These are phyloP conservation scores for Loripinus fragilis DNA, from an alignment of 2,888 invertebrate species.

Conservation along the genomic window DNA sequence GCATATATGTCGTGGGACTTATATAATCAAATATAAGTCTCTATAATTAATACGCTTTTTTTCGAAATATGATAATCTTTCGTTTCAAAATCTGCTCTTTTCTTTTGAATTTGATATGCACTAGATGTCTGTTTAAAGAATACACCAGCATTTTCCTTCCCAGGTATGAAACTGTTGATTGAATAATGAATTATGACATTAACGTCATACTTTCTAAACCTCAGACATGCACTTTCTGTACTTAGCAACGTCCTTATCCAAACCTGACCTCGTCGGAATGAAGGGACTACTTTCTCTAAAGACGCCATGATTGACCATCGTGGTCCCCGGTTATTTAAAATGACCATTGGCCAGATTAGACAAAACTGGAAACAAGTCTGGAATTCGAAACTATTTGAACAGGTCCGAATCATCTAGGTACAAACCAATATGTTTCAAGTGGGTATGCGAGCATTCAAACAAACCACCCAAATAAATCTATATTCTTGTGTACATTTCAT, in stretches of 20 bases:
- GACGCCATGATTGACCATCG: too few species aligned
- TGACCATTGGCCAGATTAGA: too few species aligned
- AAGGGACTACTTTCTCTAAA: background rate
- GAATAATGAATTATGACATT: background rate
- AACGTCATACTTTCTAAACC: background rate
- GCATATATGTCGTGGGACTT: too few species aligned
- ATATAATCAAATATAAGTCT: too few species aligned
- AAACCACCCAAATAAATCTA: constrained; percentile 18
- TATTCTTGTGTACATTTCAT: constrained; percentile 8
- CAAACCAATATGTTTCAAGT: constrained; percentile 8
- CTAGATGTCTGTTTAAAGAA: too few species aligned
- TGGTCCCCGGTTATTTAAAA: too few species aligned
- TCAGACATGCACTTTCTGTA: background rate
- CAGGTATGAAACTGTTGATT: too few species aligned
- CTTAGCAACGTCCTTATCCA: background rate
- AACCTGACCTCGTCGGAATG: background rate
- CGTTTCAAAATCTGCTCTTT: too few species aligned
- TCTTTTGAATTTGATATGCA: too few species aligned
- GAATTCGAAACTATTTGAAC: constrained; percentile 6
- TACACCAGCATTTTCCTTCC: too few species aligned
- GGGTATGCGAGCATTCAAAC: background rate
- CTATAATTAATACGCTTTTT: too few species aligned
- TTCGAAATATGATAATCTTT: too few species aligned
- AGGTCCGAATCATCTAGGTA: background rate
- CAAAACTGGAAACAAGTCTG: background rate